Evolutionary conservation across 1,140 invertebrate species (phyloP).

Genomic region (Ganaspis sp.): DNA sequence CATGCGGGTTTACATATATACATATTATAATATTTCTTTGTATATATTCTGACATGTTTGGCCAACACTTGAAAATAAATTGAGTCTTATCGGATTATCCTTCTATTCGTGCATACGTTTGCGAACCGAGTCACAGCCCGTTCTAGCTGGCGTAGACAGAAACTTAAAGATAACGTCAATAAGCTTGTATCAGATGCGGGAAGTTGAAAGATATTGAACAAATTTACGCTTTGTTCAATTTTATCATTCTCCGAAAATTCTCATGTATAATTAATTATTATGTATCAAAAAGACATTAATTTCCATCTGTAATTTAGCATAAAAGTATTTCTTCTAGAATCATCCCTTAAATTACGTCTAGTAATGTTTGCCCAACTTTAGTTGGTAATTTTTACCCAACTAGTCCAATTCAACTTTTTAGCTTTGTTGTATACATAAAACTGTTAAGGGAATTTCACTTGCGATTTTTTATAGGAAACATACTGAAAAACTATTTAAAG

Average conservation of each 20-base stretch:
- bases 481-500: too few relatives aligned
- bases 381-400: too few relatives aligned
- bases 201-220: neutral
- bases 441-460: too few relatives aligned
- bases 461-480: too few relatives aligned
- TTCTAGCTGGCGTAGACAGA: neutral
- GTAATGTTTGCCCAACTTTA: too few relatives aligned
- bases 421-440: too few relatives aligned
- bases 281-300: too few relatives aligned
- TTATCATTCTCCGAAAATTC: neutral
- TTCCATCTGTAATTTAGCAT: too few relatives aligned
- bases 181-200: constrained; percentile 24
- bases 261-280: neutral
- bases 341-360: too few relatives aligned
- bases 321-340: too few relatives aligned
- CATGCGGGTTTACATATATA: neutral
- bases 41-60: neutral
- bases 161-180: constrained; percentile 27
- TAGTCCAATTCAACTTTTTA: too few relatives aligned
- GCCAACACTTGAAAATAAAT: constrained; percentile 30
- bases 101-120: constrained; percentile 17
- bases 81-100: constrained; percentile 30
- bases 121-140: constrained; percentile 3
- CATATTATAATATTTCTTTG: neutral
- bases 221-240: constrained; percentile 10